phyloP scores from a whole-genome alignment of 2,113 vertebrate genomes.

The Ciconia maguari region DNA sequence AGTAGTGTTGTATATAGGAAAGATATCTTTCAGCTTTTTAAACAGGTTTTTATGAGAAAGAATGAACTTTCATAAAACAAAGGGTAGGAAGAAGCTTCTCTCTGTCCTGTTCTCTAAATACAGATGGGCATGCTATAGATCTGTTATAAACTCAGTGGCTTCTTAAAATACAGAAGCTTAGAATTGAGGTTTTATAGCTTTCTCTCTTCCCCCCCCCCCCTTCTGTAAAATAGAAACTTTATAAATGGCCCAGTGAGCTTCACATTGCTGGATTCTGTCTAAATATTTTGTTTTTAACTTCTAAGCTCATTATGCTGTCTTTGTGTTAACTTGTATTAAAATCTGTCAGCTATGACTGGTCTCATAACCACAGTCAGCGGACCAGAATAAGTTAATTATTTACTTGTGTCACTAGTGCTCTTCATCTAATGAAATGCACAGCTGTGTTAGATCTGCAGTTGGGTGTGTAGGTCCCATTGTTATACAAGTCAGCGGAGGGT shows the following conservation, averaged over 20 bases:
- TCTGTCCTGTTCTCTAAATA: background rate
- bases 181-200: constrained; percentile 18
- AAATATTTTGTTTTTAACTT: constrained; percentile 86
- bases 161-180: constrained; percentile 21
- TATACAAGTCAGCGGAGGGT: constrained; percentile 87
- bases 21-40: background rate
- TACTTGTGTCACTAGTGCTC: constrained; percentile 90
- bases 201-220: background rate
- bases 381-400: constrained; percentile 99
- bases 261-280: constrained; percentile 76
- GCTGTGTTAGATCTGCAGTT: constrained; percentile 91
- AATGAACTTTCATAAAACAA: background rate
- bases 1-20: background rate
- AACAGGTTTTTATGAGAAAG: background rate
- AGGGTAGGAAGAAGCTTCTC: background rate
- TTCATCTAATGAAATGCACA: constrained; percentile 89
- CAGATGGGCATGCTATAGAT: background rate
- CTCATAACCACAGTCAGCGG: constrained; percentile 92
- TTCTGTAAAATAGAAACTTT: constrained; percentile 57
- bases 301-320: constrained; percentile 83
- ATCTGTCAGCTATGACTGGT: constrained; percentile 87
- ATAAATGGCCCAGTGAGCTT: constrained; percentile 68
- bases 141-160: background rate
- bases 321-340: constrained; percentile 86
- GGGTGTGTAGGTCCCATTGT: constrained; percentile 90